Evolutionary conservation across 23 tunicate species (phyloP), one percentile per base, ranked within the genome.

Genomic region (Ascidia mentula): DNA sequence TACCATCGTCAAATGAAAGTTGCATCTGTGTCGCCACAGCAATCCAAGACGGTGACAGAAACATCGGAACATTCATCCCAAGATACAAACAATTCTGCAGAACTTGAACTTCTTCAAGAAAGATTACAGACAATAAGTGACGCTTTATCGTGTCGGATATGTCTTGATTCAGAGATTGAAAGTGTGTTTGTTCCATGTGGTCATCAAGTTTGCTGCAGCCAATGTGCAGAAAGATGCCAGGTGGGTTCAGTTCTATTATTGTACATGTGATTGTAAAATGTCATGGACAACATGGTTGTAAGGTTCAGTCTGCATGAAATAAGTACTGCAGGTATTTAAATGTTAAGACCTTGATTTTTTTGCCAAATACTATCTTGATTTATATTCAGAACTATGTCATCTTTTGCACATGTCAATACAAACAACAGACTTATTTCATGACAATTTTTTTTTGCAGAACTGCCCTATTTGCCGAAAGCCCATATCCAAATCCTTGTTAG

Each of bases 151-250:
- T 89, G 94, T 75, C 73, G 77, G 0, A 59, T 89, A 9, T 89
- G 94, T 73, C 60, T 80, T 65, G 94, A 89, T 69, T 69, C 37
- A 0, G 94, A 89, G 40, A 89, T 89, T 18, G 81, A 89, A 18
- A 30, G 83, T 5, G 94, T 65, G 18, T 89, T 89, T 73, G 81
- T 88, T 31, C 83, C 94, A 37, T 89, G 94, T 39, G 94, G 94
- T n/a, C 94, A 89, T 65, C 94, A 89, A 83, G 84, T 89, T 38
- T 89, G 88, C 77, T 89, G 94, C 59, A 83, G 70, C 1, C 71
- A 71, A 6, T 89, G 94, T 73, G 84, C 94, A 24, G 40, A 45
- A 18, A 72, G 81, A 38, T 79, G 90, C 59, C 65, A 86, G 85
- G 90, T 86, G 31, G 20, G 69, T 75, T 5, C 3, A 8, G 20